Percentiles rank a stretch among this genome's conserved stretches.
Evolutionary conservation across 2,888 invertebrate species (phyloP).

Genomic region (Aphidoletes aphidimyza): DNA sequence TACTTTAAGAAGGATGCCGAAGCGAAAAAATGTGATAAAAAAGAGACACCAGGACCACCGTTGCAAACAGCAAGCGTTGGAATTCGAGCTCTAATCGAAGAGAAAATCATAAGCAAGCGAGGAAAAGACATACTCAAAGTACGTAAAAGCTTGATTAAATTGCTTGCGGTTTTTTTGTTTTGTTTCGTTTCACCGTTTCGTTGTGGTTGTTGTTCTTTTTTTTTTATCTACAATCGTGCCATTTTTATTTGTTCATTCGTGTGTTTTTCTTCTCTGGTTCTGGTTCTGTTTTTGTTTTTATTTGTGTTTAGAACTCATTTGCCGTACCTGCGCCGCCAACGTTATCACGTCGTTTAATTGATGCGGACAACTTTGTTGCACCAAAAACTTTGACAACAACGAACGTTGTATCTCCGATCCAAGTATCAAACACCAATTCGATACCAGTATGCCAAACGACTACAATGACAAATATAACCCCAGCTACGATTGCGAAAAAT

Average conservation of each 20-base stretch:
- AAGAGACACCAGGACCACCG: conserved; percentile 83
- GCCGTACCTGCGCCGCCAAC: conserved; percentile 66
- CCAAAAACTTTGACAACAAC: conserved; percentile 60
- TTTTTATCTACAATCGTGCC: neutral
- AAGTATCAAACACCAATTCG: conserved; percentile 28
- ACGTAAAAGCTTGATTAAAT: conserved; percentile 52
- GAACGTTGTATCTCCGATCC: neutral
- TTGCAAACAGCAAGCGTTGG: conserved; percentile 93
- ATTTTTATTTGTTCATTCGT: neutral
- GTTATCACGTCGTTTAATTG: conserved; percentile 64
- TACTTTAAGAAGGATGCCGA: conserved; percentile 96
- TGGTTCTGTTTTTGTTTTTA: neutral
- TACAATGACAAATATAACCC: conserved; percentile 62
- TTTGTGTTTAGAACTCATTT: conserved; percentile 64
- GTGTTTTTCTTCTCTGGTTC: neutral
- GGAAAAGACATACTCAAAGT: conserved; percentile 67
- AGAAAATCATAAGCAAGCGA: conserved; percentile 90
- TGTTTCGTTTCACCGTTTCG: neutral
- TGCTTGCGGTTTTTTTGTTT: neutral
- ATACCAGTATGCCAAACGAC: conserved; percentile 66
- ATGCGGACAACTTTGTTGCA: conserved; percentile 65
- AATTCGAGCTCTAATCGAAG: conserved; percentile 89
- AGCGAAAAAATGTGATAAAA: conserved; percentile 86
- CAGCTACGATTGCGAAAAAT: conserved; percentile 61
- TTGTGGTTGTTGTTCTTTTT: neutral